Evolutionary conservation across 2,797 vertebrate genomes (phyloP).

Genomic region (Melanotaenia boesemani): DNA sequence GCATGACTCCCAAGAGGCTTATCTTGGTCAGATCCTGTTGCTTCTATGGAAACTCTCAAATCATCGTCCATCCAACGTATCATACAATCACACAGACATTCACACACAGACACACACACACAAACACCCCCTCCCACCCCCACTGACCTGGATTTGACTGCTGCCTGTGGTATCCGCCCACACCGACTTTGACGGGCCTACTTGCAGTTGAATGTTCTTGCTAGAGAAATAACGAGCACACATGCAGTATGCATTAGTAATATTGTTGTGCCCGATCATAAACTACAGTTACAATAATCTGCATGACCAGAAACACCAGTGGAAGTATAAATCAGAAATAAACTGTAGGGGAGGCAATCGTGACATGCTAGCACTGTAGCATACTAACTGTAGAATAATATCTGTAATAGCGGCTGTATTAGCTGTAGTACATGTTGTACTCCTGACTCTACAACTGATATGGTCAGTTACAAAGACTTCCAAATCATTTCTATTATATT

Average conservation of each 20-base stretch:
- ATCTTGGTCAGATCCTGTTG: constrained; percentile 75
- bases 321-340: background rate
- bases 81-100: constrained; percentile 13
- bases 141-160: constrained; percentile 79
- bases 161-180: constrained; percentile 60
- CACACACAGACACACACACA: background rate
- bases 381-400: background rate
- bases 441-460: background rate
- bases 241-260: background rate
- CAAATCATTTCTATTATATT: too few relatives aligned
- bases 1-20: constrained; percentile 76
- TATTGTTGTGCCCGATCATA: background rate
- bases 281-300: background rate
- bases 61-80: constrained; percentile 58
- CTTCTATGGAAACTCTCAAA: constrained; percentile 72
- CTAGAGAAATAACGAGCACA: constrained; percentile 40
- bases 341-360: background rate
- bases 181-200: constrained; percentile 35
- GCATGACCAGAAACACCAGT: background rate
- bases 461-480: background rate
- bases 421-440: background rate
- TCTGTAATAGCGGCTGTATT: background rate
- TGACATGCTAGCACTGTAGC: background rate
- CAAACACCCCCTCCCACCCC: constrained; percentile 24
- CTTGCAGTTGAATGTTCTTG: constrained; percentile 37